These are phyloP conservation scores for Acipenser ruthenus DNA, from an alignment of 2,797 vertebrate species.

Conservation along the genomic window DNA sequence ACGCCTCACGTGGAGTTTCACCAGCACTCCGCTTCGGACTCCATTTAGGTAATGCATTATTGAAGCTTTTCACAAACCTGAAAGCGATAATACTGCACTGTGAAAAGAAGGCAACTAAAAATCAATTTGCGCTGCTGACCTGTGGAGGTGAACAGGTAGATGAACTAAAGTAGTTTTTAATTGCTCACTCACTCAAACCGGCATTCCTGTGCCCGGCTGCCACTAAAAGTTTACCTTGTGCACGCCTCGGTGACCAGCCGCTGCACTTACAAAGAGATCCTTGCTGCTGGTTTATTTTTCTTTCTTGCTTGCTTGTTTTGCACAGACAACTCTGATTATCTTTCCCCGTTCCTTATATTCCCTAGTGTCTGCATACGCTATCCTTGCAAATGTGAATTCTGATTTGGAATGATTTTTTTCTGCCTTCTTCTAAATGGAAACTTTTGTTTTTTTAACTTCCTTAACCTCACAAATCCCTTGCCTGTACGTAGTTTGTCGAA, in stretches of 20 bases:
- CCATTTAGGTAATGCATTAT: background rate
- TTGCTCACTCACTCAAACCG: background rate
- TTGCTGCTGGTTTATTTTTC: background rate
- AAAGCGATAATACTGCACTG: background rate
- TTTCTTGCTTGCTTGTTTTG: background rate
- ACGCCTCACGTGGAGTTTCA: too few species aligned
- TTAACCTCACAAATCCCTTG: too few species aligned
- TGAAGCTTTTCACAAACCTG: background rate
- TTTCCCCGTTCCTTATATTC: background rate
- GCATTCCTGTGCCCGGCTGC: background rate
- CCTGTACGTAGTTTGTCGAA: too few species aligned
- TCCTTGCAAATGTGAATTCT: too few species aligned
- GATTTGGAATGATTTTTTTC: too few species aligned
- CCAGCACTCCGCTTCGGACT: background rate
- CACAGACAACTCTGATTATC: background rate
- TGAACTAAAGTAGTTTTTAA: background rate
- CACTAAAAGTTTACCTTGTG: background rate
- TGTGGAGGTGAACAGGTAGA: background rate
- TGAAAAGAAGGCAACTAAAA: background rate
- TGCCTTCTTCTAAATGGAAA: too few species aligned
- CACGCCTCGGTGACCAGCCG: background rate
- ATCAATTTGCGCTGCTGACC: background rate
- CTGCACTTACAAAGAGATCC: too few species aligned
- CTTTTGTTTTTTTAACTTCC: too few species aligned
- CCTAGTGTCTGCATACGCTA: too few species aligned